These are phyloP conservation scores for Amblyopsis hoosieri DNA, from an alignment of 2,797 vertebrate genomes.

Conservation along the genomic window DNA sequence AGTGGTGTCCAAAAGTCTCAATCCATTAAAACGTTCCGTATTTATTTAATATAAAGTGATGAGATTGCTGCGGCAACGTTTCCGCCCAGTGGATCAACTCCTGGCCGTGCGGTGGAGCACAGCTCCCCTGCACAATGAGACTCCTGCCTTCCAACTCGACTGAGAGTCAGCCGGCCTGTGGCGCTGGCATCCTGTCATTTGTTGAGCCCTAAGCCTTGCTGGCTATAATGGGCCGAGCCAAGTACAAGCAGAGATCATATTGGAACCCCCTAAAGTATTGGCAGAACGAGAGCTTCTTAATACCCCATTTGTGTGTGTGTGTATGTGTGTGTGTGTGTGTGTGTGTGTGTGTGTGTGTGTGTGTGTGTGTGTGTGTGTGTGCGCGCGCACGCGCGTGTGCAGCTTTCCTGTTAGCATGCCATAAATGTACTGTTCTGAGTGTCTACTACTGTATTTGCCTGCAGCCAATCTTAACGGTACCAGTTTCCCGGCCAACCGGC, in stretches of 20 bases:
- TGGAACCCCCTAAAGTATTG: constrained; percentile 56
- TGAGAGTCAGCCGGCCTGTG: constrained; percentile 45
- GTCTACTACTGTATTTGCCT: background rate
- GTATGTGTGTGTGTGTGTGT: background rate
- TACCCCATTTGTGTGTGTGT: constrained; percentile 3
- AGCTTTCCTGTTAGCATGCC: background rate
- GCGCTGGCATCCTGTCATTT: constrained; percentile 56
- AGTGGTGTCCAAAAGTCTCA: too few relatives aligned
- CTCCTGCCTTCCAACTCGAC: constrained; percentile 37
- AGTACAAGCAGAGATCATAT: constrained; percentile 52
- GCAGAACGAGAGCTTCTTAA: constrained; percentile 41
- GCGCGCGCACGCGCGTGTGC: background rate
- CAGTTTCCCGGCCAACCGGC: constrained; percentile 33
- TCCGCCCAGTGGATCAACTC: constrained; percentile 47
- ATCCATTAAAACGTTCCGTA: too few relatives aligned
- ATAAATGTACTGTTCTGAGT: too few relatives aligned
- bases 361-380: constrained; percentile 17
- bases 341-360: background rate
- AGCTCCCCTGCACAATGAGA: constrained; percentile 41
- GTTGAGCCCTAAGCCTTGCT: constrained; percentile 49
- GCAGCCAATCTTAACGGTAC: constrained; percentile 26
- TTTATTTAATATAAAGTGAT: too few relatives aligned
- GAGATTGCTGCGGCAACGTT: constrained; percentile 38
- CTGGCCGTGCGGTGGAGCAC: constrained; percentile 22
- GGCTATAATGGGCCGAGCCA: constrained; percentile 48